Percentiles rank a stretch among this genome's conserved stretches.
These are phyloP conservation scores for Ophion costatus DNA, from an alignment of 2,888 invertebrate species.

Conservation along the genomic window DNA sequence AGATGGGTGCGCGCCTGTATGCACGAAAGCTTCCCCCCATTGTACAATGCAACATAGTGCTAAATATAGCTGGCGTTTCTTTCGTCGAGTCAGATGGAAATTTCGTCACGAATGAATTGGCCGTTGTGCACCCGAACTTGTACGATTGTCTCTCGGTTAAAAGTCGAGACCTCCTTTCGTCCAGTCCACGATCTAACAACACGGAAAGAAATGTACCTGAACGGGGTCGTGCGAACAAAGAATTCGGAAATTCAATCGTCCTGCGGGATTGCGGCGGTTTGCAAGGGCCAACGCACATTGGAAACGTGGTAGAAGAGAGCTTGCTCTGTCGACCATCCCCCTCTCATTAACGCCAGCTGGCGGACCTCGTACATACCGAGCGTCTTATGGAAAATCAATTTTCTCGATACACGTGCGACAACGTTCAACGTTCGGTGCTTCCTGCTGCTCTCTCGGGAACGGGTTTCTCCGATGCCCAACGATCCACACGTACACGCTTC, in stretches of 20 bases:
- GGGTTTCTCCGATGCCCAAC: not conserved
- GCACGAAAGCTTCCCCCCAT: too few species aligned
- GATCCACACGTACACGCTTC: too few species aligned
- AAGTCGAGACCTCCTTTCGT: not conserved
- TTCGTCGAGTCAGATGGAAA: not conserved
- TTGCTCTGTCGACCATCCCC: conserved; percentile 7
- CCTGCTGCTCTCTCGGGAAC: not conserved
- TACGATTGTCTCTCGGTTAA: not conserved
- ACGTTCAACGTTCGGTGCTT: not conserved
- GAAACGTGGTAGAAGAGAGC: too few species aligned
- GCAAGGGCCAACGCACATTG: not conserved
- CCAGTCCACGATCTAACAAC: not conserved
- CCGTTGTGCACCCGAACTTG: not conserved
- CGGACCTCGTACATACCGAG: conserved; percentile 23
- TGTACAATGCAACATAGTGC: too few species aligned
- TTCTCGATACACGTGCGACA: conserved; percentile 10
- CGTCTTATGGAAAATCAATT: conserved; percentile 54
- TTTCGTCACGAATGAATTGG: not conserved
- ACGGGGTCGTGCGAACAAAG: not conserved
- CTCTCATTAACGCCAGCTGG: conserved; percentile 52
- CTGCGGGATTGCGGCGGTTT: too few species aligned
- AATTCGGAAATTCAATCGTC: too few species aligned
- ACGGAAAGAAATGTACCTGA: not conserved
- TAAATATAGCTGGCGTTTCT: not conserved
- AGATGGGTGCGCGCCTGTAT: too few species aligned